phyloP scores from a whole-genome alignment of 2,113 vertebrate genomes.

The Syrrhaptes paradoxus region DNA sequence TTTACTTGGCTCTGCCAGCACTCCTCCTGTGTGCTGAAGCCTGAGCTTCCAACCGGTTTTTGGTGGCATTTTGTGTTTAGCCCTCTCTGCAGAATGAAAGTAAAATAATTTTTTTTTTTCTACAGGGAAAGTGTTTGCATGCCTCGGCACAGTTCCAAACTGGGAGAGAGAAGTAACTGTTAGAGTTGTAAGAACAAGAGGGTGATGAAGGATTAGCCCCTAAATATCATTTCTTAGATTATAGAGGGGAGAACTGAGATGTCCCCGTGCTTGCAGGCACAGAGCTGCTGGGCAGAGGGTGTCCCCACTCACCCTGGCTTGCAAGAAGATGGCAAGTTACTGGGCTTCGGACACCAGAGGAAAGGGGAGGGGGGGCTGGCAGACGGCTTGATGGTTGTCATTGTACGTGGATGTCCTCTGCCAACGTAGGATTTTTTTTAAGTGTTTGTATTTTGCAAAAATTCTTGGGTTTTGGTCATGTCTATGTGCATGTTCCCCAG shows the following conservation, averaged over 20 bases:
- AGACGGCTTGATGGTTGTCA: not conserved
- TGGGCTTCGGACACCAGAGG: not conserved
- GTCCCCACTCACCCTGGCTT: not conserved
- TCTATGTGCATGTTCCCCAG: not conserved
- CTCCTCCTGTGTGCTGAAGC: not conserved
- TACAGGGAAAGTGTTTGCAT: not conserved
- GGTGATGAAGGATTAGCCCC: not conserved
- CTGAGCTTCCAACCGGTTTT: not conserved
- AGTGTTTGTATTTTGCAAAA: not conserved
- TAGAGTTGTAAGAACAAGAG: not conserved
- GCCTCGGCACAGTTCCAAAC: not conserved
- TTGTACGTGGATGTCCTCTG: not conserved
- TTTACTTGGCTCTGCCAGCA: not conserved
- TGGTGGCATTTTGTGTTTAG: not conserved
- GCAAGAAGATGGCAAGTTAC: not conserved
- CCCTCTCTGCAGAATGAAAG: not conserved
- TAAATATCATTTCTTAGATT: not conserved
- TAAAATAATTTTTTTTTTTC: not conserved
- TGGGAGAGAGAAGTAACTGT: not conserved
- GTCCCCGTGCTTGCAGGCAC: not conserved
- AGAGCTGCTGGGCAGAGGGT: not conserved
- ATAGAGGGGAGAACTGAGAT: not conserved
- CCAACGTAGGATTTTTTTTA: not conserved
- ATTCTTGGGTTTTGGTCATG: not conserved
- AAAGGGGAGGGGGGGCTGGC: not conserved